Base-by-base conservation (phyloP, 2,888 invertebrate species). In the Sarcophaga subvicina region DNA sequence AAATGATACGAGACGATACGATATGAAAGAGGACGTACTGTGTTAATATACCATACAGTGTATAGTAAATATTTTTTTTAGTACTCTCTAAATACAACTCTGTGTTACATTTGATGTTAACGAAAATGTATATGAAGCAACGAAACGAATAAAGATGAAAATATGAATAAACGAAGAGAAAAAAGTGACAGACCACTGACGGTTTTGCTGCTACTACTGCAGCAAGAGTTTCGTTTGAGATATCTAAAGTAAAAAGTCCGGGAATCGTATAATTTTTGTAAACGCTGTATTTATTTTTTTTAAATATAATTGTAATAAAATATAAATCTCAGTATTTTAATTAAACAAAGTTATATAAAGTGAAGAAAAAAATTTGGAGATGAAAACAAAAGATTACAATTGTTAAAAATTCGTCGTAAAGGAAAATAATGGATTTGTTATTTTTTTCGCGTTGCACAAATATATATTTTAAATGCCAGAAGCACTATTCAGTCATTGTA, bases 391-490 rank as follows among this genome's bases (percentile, higher is more conserved):
- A 37, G 37, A 37, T 37, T 37, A 8, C 8, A 37, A 37, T 37
- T 37, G 37, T 60, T n/a, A 73, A 47, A 49, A 73, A 69, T 62
- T 70, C n/a, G 17, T 64, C 20, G 4, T 22, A 72, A 47, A 77
- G 14, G 66, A 54, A 80, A 75, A 75, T 47, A 66, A 66, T 45
- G 67, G 22, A 62, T 66, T 71, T 49, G 37, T 59, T 67, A 45
- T 59, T 76, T 71, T 85, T 91, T 89, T 90, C 86, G 86, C 89
- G 89, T 89, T 91, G 90, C 89, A 91, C 90, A 91, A 90, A 75
- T 83, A 83, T 62, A 54, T 54, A 14, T 54, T 54, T 54, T 86
- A 83, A 83, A 81, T 87, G 78, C 70, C 83, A 87, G 81, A 79
- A 81, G 75, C 78, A 75, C 12, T 70, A 49, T 60, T 70, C 47